A percentile compares a stretch with the other conserved stretches of the same genome.
phyloP scores from a whole-genome alignment of 2,888 invertebrate species.

The Lomographa bimaculata region DNA sequence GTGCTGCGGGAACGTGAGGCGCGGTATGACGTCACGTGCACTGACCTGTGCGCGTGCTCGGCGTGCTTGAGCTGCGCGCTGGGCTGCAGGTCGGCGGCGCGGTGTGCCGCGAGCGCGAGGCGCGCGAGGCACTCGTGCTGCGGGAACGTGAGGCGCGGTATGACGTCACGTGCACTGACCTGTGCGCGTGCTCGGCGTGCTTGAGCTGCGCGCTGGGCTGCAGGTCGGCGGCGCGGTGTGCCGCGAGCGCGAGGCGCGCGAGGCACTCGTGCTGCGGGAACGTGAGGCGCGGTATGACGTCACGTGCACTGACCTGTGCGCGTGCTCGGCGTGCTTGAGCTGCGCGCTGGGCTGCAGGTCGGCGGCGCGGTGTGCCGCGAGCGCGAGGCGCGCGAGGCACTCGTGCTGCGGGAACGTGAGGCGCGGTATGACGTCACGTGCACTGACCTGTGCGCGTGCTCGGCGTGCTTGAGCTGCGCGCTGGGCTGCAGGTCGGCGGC shows the following conservation, averaged over 20 bases:
- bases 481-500: conserved; percentile 91
- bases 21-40: neutral
- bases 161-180: conserved; percentile 13
- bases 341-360: conserved; percentile 90
- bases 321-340: conserved; percentile 89
- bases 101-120: conserved; percentile 87
- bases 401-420: too few relatives aligned
- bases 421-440: too few relatives aligned
- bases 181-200: conserved; percentile 84
- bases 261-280: too few relatives aligned
- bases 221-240: conserved; percentile 91
- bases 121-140: conserved; percentile 66
- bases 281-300: too few relatives aligned
- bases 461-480: conserved; percentile 89
- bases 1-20: neutral
- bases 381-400: conserved; percentile 87
- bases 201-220: conserved; percentile 90
- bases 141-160: neutral
- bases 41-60: conserved; percentile 80
- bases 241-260: conserved; percentile 87
- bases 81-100: conserved; percentile 92
- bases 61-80: conserved; percentile 88
- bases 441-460: conserved; percentile 89
- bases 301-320: too few relatives aligned
- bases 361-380: conserved; percentile 88